Evolutionary conservation across 2,888 invertebrate genomes (phyloP).

Genomic region (Shargacucullia verbasci): DNA sequence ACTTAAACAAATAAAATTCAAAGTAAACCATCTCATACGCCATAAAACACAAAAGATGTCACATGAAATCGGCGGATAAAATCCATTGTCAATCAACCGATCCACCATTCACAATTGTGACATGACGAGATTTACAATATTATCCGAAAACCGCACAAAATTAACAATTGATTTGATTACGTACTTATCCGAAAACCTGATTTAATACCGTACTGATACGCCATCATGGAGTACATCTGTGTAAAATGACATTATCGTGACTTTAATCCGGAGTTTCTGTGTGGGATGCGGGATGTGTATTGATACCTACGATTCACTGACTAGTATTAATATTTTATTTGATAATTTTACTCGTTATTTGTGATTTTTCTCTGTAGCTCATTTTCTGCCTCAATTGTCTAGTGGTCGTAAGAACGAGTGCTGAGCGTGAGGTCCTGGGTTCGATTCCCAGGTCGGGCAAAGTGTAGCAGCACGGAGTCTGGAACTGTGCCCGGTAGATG

Average conservation of each 20-base stretch:
- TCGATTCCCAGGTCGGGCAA: too few species aligned
- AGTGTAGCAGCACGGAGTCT: too few species aligned
- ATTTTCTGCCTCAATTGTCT: too few species aligned
- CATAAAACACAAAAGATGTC: too few species aligned
- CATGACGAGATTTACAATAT: slow-evolving; percentile 15
- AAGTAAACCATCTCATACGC: too few species aligned
- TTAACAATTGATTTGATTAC: slow-evolving; percentile 43
- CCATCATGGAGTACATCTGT: slow-evolving; percentile 34
- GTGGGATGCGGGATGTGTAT: slow-evolving; percentile 46
- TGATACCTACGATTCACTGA: slow-evolving; percentile 32
- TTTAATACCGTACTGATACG: slow-evolving; percentile 16
- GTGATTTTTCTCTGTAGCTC: too few species aligned
- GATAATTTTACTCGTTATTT: slow-evolving; percentile 2
- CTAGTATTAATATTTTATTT: slow-evolving; percentile 7
- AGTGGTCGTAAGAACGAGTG: too few species aligned
- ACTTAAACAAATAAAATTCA: too few species aligned
- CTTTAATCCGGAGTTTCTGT: slow-evolving; percentile 30
- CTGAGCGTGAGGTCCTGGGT: too few species aligned
- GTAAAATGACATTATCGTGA: slow-evolving; percentile 45
- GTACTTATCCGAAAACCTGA: slow-evolving; percentile 16
- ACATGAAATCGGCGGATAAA: too few species aligned
- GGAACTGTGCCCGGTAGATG: too few species aligned
- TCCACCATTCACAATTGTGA: slow-evolving; percentile 9
- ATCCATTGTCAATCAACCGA: background rate
- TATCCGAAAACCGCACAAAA: slow-evolving; percentile 5